Percentiles rank a stretch among this genome's conserved stretches.
Conservation (phyloP, 1,140 invertebrate genomes). For the Drosophila albomicans region DNA sequence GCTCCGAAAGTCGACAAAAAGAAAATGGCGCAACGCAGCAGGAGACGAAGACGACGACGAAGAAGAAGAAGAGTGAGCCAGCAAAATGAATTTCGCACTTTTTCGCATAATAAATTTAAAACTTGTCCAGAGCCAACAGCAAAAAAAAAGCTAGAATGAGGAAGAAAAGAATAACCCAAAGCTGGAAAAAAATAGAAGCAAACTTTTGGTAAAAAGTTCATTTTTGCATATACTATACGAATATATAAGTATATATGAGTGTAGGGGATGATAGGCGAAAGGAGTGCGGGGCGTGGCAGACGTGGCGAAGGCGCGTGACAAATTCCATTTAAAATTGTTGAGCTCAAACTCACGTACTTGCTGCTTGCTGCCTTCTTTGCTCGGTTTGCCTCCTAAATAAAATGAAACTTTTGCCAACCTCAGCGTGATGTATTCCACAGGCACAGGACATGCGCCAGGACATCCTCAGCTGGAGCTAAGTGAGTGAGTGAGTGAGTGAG, state of each 20-base stretch:
- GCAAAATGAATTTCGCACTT: constrained; percentile 85
- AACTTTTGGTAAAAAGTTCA: constrained; percentile 81
- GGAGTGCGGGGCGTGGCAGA: background rate
- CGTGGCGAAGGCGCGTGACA: constrained; percentile 72
- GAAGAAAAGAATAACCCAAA: constrained; percentile 32
- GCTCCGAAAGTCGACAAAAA: constrained; percentile 77
- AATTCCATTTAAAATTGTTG: constrained; percentile 84
- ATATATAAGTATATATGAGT: constrained; percentile 27
- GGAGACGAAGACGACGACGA: constrained; percentile 42
- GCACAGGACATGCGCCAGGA: constrained; percentile 48
- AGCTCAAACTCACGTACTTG: constrained; percentile 75
- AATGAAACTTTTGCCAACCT: constrained; percentile 78
- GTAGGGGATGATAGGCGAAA: background rate
- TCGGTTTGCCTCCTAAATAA: constrained; percentile 65
- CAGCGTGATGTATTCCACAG: constrained; percentile 74
- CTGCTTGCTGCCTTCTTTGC: constrained; percentile 4
- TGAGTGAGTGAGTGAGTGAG: background rate
- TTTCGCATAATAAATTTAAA: constrained; percentile 85
- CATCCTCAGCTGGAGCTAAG: background rate
- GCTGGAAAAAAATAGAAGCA: constrained; percentile 50
- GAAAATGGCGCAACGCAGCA: constrained; percentile 76
- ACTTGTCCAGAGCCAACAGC: constrained; percentile 65
- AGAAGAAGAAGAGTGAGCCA: constrained; percentile 53
- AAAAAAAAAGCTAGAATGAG: constrained; percentile 39
- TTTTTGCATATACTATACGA: constrained; percentile 74